These are phyloP conservation scores for Nomada fucata DNA, from an alignment of 2,888 invertebrate genomes.

Conservation along the genomic window DNA sequence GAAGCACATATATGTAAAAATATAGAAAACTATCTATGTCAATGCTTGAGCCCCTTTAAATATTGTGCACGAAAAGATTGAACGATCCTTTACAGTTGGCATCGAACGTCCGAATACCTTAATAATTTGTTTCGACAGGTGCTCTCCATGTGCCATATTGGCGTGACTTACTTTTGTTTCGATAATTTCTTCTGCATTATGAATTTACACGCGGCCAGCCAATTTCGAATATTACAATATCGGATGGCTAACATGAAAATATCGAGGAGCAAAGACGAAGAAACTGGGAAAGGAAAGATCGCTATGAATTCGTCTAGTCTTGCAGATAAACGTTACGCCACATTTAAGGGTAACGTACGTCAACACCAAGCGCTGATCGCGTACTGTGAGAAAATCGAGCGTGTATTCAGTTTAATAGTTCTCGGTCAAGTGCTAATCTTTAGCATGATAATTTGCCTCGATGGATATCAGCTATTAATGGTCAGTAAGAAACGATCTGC, in stretches of 20 bases:
- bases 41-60: no score
- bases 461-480: conserved; percentile 57
- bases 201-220: conserved; percentile 64
- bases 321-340: not conserved
- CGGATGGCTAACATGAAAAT: conserved; percentile 30
- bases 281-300: fast-evolving
- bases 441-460: conserved; percentile 49
- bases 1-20: no score
- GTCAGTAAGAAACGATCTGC: conserved; percentile 40
- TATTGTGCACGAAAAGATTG: no score
- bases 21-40: no score
- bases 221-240: conserved; percentile 71
- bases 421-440: conserved; percentile 56
- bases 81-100: no score
- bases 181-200: conserved; percentile 68
- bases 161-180: conserved; percentile 67
- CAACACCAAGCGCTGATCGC: conserved; percentile 64
- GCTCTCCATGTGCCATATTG: conserved; percentile 48
- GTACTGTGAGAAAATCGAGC: conserved; percentile 56
- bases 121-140: conserved; percentile 36
- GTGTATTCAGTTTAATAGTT: conserved; percentile 56
- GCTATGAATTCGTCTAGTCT: not conserved
- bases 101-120: no score
- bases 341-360: conserved; percentile 45
- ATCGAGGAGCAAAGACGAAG: no score